Evolutionary conservation across 2,888 invertebrate species (phyloP), one percentile per base, ranked within the genome.

Genomic region (Helicoverpa assulta): DNA sequence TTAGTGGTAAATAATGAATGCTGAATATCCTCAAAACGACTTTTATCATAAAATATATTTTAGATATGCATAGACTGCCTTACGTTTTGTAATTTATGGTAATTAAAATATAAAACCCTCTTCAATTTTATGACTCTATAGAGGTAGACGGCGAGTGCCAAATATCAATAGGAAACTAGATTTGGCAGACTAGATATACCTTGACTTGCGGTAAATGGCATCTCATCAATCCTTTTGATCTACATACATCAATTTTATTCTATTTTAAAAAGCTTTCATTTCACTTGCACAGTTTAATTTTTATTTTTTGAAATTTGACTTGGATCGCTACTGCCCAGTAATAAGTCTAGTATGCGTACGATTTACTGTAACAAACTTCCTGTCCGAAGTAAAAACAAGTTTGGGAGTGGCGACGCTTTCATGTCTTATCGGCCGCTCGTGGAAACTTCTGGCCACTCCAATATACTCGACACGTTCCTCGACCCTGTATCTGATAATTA

Each of bases 391-490:
- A 77, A 71, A 86, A 88, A 86, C 86, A 82, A 83, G 87, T 90
- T 87, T 85, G 84, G 87, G 89, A 86, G 86, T 76, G 87, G 83
- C 81, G 72, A 80, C 78, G 70, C 67, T 87, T 89, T 89, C 84
- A 73, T 63, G 73, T 65, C 81, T 86, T 90, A 92, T 94, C 93
- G 86, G 86, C 72, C 72, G 88, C 88, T 90, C 67, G 82, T 92
- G 94, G 93, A 94, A 93, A 93, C 89, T 92, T 93, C 85, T 91
- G 91, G 87, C 87, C 89, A 88, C 86, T 89, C 70, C 69, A 85
- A 82, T 77, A 78, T 69, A 82, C 70, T 79, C 71, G 67, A 67
- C 77, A 73, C 69, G 77, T 79, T 83, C 78, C 78, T 78, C 78
- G 79, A 80, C 80, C 80, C 77, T 79, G 70, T 75, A 59, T 75